Base-by-base conservation (phyloP, 2,113 vertebrate species). In the Phyllopteryx taeniolatus region DNA sequence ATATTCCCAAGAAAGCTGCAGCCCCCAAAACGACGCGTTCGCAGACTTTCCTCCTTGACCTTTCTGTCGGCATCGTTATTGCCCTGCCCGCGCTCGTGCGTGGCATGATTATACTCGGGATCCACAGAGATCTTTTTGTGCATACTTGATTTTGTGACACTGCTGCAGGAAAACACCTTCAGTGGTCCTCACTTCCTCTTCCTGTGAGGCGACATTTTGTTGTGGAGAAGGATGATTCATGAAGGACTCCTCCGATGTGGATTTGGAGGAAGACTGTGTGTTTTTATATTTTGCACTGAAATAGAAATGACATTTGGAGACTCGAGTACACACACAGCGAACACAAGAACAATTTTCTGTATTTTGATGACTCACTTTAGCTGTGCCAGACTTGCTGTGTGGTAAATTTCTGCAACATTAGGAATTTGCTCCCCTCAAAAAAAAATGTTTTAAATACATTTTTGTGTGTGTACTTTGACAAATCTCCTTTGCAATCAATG, bases 1-100 rank as follows among this genome's bases (percentile, higher is more conserved):
- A 79, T 74, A 17, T 67, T 79, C 81, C 77, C 12, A 1, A 77
- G 67, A 67, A 31, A 47, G 68, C 31, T 20, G 54, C 4, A 20
- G 53, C 54, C 33, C 64, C 54, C 3, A 64, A 74, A 78, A 72
- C 66, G 79, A 79, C 67, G 68, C 70, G n/a, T 77, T 69, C 70
- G 68, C 71, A 60, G 75, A 68, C 82, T 85, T 85, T 86, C 75
- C 85, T 90, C 82, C 84, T 61, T 83, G 73, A 76, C 76, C 67
- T 60, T 70, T 62, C 72, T 64, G 66, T 39, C 63, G 9, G 27
- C 71, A 65, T 80, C 76, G 74, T 46, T 65, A 46, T 44, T 65
- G 68, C 3, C 42, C 61, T 76, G 67, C 49, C 68, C 44, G n/a
- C n/a, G 9, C 13, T 59, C n/a, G n/a, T 27, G 70, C 53, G 67